A percentile compares a stretch with the other conserved stretches of the same genome.
Evolutionary conservation across 2,797 vertebrate genomes (phyloP).

Genomic region (Buphagus erythrorhynchus): DNA sequence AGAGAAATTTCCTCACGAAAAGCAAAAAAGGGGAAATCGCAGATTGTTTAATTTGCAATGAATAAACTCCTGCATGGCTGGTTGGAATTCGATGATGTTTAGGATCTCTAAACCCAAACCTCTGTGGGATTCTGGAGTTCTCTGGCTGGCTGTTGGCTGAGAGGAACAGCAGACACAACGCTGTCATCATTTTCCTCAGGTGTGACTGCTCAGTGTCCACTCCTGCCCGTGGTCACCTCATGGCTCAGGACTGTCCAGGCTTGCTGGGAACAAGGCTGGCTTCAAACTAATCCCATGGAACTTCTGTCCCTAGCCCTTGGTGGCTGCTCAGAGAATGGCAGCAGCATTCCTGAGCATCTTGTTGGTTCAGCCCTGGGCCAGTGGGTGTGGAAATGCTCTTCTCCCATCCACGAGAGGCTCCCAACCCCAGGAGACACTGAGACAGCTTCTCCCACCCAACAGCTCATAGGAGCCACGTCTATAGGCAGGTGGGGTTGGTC

Average conservation of each 20-base stretch:
- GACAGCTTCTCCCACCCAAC: not conserved
- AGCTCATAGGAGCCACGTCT: not conserved
- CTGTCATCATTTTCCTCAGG: fast-evolving
- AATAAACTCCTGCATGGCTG: not conserved
- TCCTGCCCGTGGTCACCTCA: not conserved
- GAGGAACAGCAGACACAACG: fast-evolving
- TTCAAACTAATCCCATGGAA: not conserved
- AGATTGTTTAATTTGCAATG: not conserved
- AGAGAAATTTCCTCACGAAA: not conserved
- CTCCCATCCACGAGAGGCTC: not conserved
- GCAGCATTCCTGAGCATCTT: fast-evolving
- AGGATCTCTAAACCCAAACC: not conserved
- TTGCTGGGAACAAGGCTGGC: not conserved
- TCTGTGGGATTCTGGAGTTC: not conserved
- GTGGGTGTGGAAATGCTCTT: not conserved
- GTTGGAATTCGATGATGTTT: fast-evolving
- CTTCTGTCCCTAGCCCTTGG: not conserved
- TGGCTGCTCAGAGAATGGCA: fast-evolving
- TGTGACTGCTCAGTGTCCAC: fast-evolving
- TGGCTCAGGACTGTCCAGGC: not conserved
- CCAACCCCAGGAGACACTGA: not conserved
- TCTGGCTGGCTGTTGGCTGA: not conserved
- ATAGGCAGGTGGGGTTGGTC: not conserved
- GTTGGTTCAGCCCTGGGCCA: not conserved
- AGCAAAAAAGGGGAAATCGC: fast-evolving